Conservation (phyloP, 1,140 invertebrate genomes). For the Pseudomyrmex flavicornis region DNA sequence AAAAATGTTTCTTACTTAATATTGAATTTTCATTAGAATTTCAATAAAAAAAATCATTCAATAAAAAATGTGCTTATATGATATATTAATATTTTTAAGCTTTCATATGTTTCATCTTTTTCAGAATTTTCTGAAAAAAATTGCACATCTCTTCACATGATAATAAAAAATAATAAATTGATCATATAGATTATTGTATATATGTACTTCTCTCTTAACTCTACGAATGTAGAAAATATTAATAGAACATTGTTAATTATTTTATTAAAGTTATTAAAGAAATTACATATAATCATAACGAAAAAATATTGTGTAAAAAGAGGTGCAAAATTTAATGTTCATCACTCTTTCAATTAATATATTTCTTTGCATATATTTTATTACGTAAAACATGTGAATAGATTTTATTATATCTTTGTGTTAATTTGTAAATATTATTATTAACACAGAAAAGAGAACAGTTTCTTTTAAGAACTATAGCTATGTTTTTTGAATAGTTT, state of each 20-base stretch:
- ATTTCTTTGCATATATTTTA: too few species aligned
- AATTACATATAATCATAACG: too few species aligned
- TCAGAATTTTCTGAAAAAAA: slow-evolving; percentile 15
- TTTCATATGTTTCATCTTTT: neutral
- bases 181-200: slow-evolving; percentile 1
- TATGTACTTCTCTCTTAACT: neutral
- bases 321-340: too few species aligned
- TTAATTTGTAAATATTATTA: too few species aligned
- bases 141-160: slow-evolving; percentile 35
- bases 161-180: slow-evolving; percentile 24
- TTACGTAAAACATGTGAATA: neutral
- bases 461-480: neutral
- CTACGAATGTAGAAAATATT: neutral
- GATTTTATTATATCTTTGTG: neutral
- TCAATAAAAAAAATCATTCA: neutral
- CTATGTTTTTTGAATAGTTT: neutral
- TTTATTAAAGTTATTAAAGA: neutral
- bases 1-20: slow-evolving; percentile 1
- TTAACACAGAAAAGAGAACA: too few species aligned
- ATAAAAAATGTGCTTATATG: slow-evolving; percentile 28
- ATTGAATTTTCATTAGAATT: slow-evolving; percentile 11
- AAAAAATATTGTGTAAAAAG: too few species aligned
- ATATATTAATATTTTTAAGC: slow-evolving; percentile 22
- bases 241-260: slow-evolving; percentile 6
- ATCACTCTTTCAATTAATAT: too few species aligned